phyloP scores from a whole-genome alignment of 2,797 vertebrate species.

The Setipinna tenuifilis region DNA sequence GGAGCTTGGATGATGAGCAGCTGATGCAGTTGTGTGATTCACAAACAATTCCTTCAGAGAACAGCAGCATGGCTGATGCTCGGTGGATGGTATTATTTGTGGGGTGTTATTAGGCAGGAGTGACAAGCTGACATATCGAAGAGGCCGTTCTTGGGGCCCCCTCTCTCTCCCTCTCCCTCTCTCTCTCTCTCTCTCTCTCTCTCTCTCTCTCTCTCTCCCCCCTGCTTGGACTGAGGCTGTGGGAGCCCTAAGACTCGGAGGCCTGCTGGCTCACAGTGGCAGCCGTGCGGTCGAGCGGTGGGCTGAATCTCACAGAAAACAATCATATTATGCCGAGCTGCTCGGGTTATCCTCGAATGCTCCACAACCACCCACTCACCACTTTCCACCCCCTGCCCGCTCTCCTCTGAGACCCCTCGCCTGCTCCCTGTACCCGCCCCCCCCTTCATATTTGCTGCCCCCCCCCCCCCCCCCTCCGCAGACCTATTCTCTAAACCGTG shows the following conservation, averaged over 20 bases:
- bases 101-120: conserved; percentile 16
- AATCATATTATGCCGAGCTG: conserved; percentile 20
- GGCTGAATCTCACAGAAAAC: conserved; percentile 13
- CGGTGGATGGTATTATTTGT: conserved; percentile 3
- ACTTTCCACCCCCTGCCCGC: no score
- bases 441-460: no score
- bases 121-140: conserved; percentile 11
- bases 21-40: not conserved
- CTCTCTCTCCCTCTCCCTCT: not conserved
- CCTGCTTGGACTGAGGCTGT: not conserved
- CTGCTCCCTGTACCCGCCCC: no score
- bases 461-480: no score
- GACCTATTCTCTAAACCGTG: not conserved
- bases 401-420: no score
- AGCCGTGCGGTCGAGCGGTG: not conserved
- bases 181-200: not conserved
- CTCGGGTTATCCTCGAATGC: conserved; percentile 17
- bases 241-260: not conserved
- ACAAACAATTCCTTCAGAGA: conserved; percentile 15
- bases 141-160: not conserved
- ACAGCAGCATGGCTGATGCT: not conserved
- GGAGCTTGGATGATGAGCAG: conserved; percentile 3
- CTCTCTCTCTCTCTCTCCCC: not conserved
- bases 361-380: not conserved
- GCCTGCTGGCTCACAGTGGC: not conserved